A percentile compares a stretch with the other conserved stretches of the same genome.
phyloP scores from a whole-genome alignment of 2,888 invertebrate species.

The Aleiodes testaceus region DNA sequence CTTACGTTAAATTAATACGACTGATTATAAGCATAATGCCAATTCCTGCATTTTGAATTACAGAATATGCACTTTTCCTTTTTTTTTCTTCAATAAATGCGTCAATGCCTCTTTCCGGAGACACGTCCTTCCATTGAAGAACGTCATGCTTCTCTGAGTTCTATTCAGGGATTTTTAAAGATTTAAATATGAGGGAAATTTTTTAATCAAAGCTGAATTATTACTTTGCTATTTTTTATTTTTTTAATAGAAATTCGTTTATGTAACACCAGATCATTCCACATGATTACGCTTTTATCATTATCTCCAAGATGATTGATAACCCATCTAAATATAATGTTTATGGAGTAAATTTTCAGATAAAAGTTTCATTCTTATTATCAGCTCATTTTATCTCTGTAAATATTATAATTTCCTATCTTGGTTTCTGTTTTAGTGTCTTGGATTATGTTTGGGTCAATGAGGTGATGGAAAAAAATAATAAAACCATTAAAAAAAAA shows the following conservation, averaged over 20 bases:
- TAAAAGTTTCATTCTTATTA: background rate
- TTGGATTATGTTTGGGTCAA: slow-evolving; percentile 8
- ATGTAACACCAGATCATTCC: slow-evolving; percentile 10
- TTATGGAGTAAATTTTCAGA: slow-evolving; percentile 4
- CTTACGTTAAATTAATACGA: slow-evolving; percentile 45
- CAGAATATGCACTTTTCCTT: background rate
- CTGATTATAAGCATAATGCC: background rate
- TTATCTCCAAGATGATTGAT: slow-evolving; percentile 2
- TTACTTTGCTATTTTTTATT: too few relatives aligned
- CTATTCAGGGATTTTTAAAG: slow-evolving; percentile 20
- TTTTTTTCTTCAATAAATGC: slow-evolving; percentile 12
- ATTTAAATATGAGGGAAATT: too few relatives aligned
- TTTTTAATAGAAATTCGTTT: background rate
- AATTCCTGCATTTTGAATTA: background rate
- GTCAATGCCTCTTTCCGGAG: slow-evolving; percentile 26
- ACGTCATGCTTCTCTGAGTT: slow-evolving; percentile 33
- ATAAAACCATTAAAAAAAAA: too few relatives aligned
- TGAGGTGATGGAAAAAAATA: background rate
- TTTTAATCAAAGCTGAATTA: slow-evolving; percentile 11
- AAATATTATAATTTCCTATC: slow-evolving; percentile 32
- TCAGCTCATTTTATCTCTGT: slow-evolving; percentile 1
- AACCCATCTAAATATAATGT: background rate
- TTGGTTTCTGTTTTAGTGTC: background rate
- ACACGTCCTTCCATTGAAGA: slow-evolving; percentile 39
- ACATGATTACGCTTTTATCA: background rate